A percentile compares a stretch with the other conserved stretches of the same genome.
phyloP scores from a whole-genome alignment of 1,140 invertebrate genomes.

The Drosophila virilis region DNA sequence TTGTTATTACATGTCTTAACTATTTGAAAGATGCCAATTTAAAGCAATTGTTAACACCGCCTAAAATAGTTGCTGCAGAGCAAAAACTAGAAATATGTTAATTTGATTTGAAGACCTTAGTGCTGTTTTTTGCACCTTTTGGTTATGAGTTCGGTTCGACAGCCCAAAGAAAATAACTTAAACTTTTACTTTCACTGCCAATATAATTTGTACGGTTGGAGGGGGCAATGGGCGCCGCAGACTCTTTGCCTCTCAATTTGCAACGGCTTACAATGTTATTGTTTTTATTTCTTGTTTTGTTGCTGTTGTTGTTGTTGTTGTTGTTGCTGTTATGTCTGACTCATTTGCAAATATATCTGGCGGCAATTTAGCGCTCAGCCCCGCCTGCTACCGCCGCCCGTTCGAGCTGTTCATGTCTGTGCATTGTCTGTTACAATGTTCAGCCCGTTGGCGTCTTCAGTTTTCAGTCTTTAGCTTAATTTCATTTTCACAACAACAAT shows the following conservation, averaged over 20 bases:
- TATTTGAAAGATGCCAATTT: slow-evolving; percentile 33
- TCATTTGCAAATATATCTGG: slow-evolving; percentile 77
- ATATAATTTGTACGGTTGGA: slow-evolving; percentile 67
- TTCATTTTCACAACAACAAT: slow-evolving; percentile 71
- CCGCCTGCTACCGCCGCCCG: background rate
- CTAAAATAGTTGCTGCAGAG: slow-evolving; percentile 20
- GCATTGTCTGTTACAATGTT: slow-evolving; percentile 57
- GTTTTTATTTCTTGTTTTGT: slow-evolving; percentile 55
- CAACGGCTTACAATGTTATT: slow-evolving; percentile 49
- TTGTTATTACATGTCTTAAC: slow-evolving; percentile 4
- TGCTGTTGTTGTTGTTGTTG: slow-evolving; percentile 33
- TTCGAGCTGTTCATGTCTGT: slow-evolving; percentile 27
- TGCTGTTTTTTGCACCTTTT: slow-evolving; percentile 20
- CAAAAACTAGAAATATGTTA: slow-evolving; percentile 37
- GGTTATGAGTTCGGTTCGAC: slow-evolving; percentile 55
- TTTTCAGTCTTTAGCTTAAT: slow-evolving; percentile 65
- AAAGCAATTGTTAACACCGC: slow-evolving; percentile 34
- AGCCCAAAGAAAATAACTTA: slow-evolving; percentile 71
- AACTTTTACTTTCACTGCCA: slow-evolving; percentile 81
- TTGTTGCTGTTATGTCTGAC: slow-evolving; percentile 50
- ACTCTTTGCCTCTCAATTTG: slow-evolving; percentile 66
- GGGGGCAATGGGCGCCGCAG: slow-evolving; percentile 28
- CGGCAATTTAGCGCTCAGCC: slow-evolving; percentile 68
- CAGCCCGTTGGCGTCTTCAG: background rate
- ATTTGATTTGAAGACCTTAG: slow-evolving; percentile 26